Base-by-base conservation (phyloP, 2,888 invertebrate species). In the Acleris holmiana region DNA sequence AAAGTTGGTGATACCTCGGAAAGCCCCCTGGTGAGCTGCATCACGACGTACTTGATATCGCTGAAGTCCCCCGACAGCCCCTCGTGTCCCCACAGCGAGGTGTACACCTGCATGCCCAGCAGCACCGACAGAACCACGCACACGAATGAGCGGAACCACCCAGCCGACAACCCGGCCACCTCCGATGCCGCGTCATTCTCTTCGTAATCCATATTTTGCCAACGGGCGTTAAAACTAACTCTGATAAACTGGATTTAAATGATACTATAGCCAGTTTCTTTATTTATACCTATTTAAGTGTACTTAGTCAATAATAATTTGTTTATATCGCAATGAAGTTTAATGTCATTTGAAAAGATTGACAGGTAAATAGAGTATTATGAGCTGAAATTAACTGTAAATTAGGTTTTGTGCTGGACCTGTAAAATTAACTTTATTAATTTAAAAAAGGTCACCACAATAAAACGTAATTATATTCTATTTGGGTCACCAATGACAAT, bases 11-110 rank as follows among this genome's bases (percentile, higher is more conserved):
- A 23, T 23, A 89, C 91, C 85, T 91, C 90, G 3, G 87, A 74
- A 18, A 92, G 73, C 7, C 86, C 86, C 55, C 80, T 77, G 0
- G 86, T 82, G 4, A 92, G 83, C 70, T 91, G 89, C 83, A 85
- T 80, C 10, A 91, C 82, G 41, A 89, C 82, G 60, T 88, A 85
- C 68, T 89, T 89, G 58, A 91, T 79, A 18, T 90, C 88, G 0
- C 83, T 78, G 68, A 91, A 82, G 58, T 85, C 84, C 8, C 83
- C 85, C 2, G 86, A 85, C 17, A 86, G 65, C 1, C 73, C 68
- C 13, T 83, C 85, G 25, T 81, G 76, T 0, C 80, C 84, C 82
- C 81, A 83, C 61, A 87, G 69, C 67, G 88, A 85, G 0, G 83
- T 74, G 68, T 89, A 89, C 5, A 81, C 70, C 35, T 92, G 90